These are phyloP conservation scores for Tyto alba DNA, from an alignment of 2,113 vertebrate genomes.

Conservation along the genomic window DNA sequence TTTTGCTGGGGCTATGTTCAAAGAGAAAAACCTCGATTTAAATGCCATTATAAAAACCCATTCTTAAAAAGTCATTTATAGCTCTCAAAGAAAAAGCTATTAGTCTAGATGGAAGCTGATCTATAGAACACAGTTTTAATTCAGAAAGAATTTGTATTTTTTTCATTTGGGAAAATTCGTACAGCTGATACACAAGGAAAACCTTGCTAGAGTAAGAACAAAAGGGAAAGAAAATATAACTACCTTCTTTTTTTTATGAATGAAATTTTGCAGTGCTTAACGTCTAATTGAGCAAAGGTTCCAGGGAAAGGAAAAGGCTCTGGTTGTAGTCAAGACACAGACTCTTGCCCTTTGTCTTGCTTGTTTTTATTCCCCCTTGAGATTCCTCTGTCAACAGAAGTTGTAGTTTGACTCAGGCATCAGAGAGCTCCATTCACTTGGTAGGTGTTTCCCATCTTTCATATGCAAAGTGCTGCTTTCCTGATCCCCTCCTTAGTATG, in stretches of 20 bases:
- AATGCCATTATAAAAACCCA: not conserved
- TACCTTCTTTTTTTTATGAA: not conserved
- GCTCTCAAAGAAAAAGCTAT: not conserved
- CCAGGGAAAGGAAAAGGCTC: not conserved
- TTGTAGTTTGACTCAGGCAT: not conserved
- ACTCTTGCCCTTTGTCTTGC: not conserved
- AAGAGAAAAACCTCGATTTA: not conserved
- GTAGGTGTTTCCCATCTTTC: constrained; percentile 18
- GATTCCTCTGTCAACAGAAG: not conserved
- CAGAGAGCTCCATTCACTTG: not conserved
- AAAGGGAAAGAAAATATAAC: not conserved
- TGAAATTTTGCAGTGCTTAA: not conserved
- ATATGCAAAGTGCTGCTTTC: constrained; percentile 21
- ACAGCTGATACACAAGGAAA: not conserved
- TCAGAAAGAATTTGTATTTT: not conserved
- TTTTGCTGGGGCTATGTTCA: not conserved
- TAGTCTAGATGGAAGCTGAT: not conserved
- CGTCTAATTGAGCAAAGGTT: not conserved
- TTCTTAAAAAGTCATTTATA: not conserved
- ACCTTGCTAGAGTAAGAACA: not conserved
- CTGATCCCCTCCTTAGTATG: not conserved
- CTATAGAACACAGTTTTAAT: not conserved
- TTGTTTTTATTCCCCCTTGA: not conserved
- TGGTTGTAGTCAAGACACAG: not conserved
- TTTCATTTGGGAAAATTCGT: not conserved